phyloP scores from a whole-genome alignment of 2,797 vertebrate species.

The Rhinatrema bivittatum region DNA sequence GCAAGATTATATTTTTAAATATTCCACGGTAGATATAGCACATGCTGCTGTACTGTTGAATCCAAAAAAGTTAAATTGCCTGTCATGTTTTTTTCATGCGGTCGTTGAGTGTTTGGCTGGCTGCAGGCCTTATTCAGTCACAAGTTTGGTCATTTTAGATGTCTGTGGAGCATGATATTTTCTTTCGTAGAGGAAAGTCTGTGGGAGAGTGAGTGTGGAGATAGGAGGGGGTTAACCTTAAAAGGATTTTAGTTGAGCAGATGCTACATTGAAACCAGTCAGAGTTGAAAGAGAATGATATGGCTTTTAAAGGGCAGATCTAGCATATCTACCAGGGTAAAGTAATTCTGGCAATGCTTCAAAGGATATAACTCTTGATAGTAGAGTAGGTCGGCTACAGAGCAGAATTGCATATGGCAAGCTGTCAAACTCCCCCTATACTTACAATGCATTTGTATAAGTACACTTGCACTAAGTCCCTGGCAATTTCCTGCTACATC shows the following conservation, averaged over 20 bases:
- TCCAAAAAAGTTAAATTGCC: no score
- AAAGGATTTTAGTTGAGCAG: conserved; percentile 68
- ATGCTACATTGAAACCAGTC: conserved; percentile 67
- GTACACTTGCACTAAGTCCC: conserved; percentile 66
- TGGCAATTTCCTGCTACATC: conserved; percentile 61
- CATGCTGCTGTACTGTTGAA: no score
- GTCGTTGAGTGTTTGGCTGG: neutral
- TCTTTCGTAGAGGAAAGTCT: conserved; percentile 22
- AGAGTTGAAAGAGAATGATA: conserved; percentile 68
- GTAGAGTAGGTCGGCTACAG: conserved; percentile 79
- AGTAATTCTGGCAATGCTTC: conserved; percentile 69
- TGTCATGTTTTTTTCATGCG: no score
- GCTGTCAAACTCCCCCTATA: conserved; percentile 78
- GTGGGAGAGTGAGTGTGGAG: conserved; percentile 13
- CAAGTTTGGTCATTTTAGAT: conserved; percentile 17
- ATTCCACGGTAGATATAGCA: no score
- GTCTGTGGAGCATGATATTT: no score
- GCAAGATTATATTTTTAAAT: no score
- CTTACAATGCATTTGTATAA: conserved; percentile 90
- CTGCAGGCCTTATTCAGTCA: conserved; percentile 17
- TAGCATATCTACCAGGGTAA: conserved; percentile 63
- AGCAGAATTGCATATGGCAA: conserved; percentile 88
- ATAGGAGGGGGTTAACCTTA: conserved; percentile 57
- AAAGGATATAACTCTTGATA: conserved; percentile 77
- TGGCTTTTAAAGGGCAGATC: conserved; percentile 69